Evolutionary conservation across 2,888 invertebrate species (phyloP), one percentile per base, ranked within the genome.

Genomic region (Proisotoma minuta): DNA sequence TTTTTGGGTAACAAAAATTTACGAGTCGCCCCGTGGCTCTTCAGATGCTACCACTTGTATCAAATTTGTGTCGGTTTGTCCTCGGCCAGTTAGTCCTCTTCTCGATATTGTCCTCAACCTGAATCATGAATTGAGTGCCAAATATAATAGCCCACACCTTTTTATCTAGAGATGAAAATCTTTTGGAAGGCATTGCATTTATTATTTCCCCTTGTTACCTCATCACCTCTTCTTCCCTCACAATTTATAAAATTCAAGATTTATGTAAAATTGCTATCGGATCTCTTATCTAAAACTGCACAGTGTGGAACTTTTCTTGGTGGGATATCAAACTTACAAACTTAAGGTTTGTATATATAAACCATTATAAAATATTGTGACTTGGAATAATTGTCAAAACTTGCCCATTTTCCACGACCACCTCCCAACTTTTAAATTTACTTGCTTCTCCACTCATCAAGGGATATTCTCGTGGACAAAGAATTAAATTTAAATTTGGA

Each of bases 21-120:
- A 69, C 68, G 71, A 69, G 65, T 65, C 65, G 64, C 66, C 70
- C 70, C 63, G 70, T 60, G 58, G 68, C 62, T 65, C 48, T 65
- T 62, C 57, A 67, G 63, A 64, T 67, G 71, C 59, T 66, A 62
- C 63, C 23, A 27, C 28, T 39, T 60, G 58, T 62, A 54, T 63
- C 69, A 68, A 71, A 71, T 69, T 71, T 71, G 69, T 71, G 66
- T 66, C 68, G 69, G 68, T 69, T 69, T 64, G 59, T 66, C 62
- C 62, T 62, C 60, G 59, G 61, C 65, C 60, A 62, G 60, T 60
- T 65, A 63, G 60, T 60, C 62, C 59, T 62, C 39, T 22, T 49
- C n/a, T n/a, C n/a, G n/a, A n/a, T 34, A 8, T 10, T 34, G 8
- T 34, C 52, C 22, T 52, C 28, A 27, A 52, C 52, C 34, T 34